phyloP scores from a whole-genome alignment of 2,888 invertebrate species.

The Scaptomyza flava region DNA sequence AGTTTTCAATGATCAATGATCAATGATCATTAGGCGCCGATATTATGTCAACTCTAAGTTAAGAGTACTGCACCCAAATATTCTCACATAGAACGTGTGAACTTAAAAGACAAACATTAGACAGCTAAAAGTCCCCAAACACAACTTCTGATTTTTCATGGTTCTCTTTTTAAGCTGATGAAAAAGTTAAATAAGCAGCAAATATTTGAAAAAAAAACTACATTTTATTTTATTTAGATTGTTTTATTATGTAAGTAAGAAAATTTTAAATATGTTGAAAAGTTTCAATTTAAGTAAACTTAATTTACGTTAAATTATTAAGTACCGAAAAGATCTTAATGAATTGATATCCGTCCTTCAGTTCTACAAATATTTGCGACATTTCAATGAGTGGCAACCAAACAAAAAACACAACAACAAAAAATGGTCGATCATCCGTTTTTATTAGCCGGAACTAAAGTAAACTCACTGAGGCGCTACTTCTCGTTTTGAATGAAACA shows the following conservation, averaged over 20 bases:
- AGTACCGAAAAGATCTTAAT: neutral
- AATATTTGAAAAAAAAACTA: no score
- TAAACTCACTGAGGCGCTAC: conserved; percentile 29
- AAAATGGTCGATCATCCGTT: conserved; percentile 1
- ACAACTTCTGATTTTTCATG: neutral
- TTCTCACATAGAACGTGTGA: neutral
- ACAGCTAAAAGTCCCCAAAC: neutral
- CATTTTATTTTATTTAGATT: no score
- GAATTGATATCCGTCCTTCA: neutral
- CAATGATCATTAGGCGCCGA: neutral
- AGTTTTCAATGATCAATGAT: neutral
- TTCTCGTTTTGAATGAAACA: conserved; percentile 14
- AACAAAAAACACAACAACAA: conserved; percentile 10
- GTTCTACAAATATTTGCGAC: neutral
- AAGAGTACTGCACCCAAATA: neutral
- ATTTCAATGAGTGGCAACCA: neutral
- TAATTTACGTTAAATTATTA: neutral
- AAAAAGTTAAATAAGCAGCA: neutral
- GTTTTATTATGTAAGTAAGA: no score
- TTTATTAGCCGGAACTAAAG: conserved; percentile 25
- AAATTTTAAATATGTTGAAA: no score
- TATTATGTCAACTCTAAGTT: neutral
- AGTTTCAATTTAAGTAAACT: neutral
- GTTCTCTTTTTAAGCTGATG: neutral
- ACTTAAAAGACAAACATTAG: neutral